Base-by-base conservation (phyloP, 2,113 vertebrate genomes). In the Nothobranchius kuhntae region DNA sequence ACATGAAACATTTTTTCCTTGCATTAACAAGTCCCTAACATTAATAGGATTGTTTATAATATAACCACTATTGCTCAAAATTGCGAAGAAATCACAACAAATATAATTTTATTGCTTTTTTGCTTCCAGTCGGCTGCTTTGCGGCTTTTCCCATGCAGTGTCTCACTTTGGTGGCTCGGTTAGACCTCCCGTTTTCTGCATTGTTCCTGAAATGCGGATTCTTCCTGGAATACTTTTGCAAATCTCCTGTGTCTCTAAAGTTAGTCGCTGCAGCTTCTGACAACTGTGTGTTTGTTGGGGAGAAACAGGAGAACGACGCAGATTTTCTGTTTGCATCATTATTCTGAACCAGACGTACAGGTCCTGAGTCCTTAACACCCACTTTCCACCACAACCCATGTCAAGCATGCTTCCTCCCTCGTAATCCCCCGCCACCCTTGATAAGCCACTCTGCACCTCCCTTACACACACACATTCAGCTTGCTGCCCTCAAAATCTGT, bases 241-340 rank as follows among this genome's bases (percentile, higher is more conserved):
- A 50, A 50, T 50, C n/a, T 50, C 48, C 9, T 17, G 48, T 17
- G 48, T 50, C 15, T 17, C 48, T 50, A 13, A 6, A 6, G 14
- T 9, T 50, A n/a, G 15, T 9, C 3, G 1, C 6, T 50, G 4
- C 11, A 10, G 42, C 5, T 9, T 3, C 48, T 2, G 12, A 17
- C 48, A 50, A 50, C n/a, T 61, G 7, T 11, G 17, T 45, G 54
- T 17, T 53, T 36, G 75, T 48, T 48, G 9, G 6, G 7, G n/a
- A n/a, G 8, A 21, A n/a, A 50, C 7, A 38, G 58, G 52, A 54
- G 78, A 71, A 84, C 86, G 42, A 44, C 42, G 10, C 66, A 53
- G 80, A 86, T 80, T 61, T 62, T 72, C 66, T 9, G 68, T 65
- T 40, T 11, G 72, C 72, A 87, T 85, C 87, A 89, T 70, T 38